Evolutionary conservation across 2,797 vertebrate genomes (phyloP).

Genomic region (Etheostoma perlongum): DNA sequence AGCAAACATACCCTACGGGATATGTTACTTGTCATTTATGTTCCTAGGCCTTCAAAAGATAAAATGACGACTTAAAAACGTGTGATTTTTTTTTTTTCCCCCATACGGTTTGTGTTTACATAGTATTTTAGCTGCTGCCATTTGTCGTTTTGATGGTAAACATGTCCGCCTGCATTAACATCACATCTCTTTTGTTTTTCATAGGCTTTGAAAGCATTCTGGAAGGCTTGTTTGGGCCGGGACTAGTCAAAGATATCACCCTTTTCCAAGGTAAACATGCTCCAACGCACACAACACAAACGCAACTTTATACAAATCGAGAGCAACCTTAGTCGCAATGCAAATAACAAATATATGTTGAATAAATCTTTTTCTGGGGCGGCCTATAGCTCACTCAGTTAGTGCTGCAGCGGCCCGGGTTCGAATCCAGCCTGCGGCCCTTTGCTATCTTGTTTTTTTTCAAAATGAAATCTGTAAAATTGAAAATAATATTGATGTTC

Average conservation of each 20-base stretch:
- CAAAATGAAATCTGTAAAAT: neutral
- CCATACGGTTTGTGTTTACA: neutral
- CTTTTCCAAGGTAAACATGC: conserved; percentile 92
- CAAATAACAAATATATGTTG: neutral
- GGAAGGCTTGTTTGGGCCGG: conserved; percentile 97
- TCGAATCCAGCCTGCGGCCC: no score
- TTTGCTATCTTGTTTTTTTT: no score
- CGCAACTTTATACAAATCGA: neutral
- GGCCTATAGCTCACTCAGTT: no score
- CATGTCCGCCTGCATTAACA: conserved; percentile 3
- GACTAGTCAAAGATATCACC: conserved; percentile 95
- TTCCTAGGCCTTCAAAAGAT: neutral
- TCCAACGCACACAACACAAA: neutral
- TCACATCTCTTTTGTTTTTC: conserved; percentile 64
- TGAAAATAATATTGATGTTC: neutral
- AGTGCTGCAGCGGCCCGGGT: no score
- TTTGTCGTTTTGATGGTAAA: conserved; percentile 34
- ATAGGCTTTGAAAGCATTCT: conserved; percentile 99
- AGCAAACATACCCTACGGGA: conserved; percentile 20
- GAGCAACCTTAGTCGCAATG: neutral
- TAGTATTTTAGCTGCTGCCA: neutral
- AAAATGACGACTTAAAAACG: neutral
- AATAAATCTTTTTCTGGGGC: neutral
- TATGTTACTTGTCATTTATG: conserved; percentile 11
- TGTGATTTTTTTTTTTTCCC: neutral